These are phyloP conservation scores for Pionites leucogaster DNA, from an alignment of 2,113 vertebrate genomes.

Conservation along the genomic window DNA sequence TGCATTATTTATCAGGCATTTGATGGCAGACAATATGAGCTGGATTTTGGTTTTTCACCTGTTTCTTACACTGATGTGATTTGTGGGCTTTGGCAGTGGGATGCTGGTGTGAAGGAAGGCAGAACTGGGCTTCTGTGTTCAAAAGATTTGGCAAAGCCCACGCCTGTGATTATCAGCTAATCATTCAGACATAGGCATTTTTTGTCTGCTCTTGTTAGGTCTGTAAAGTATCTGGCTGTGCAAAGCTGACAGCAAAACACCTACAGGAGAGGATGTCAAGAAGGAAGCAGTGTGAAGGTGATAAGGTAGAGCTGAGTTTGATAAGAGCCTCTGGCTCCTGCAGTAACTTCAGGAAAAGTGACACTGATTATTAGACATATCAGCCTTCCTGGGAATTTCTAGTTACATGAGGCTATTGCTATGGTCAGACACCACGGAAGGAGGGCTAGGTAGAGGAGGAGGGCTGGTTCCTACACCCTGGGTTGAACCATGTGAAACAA, in stretches of 20 bases:
- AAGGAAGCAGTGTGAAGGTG: neutral
- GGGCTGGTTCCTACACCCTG: neutral
- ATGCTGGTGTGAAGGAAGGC: neutral
- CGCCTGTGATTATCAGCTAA: constrained; percentile 51
- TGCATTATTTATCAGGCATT: constrained; percentile 75
- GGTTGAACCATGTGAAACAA: neutral
- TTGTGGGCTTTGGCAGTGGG: constrained; percentile 18
- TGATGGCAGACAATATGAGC: constrained; percentile 40
- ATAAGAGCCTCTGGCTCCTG: neutral
- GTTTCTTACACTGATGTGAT: neutral
- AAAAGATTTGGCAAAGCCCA: constrained; percentile 45
- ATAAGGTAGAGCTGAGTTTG: neutral
- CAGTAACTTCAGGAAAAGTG: neutral
- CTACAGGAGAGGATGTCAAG: neutral
- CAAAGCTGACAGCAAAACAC: constrained; percentile 8
- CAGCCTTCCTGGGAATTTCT: neutral
- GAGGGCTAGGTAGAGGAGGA: neutral
- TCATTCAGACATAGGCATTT: constrained; percentile 42
- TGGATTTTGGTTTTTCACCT: neutral
- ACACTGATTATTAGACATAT: neutral
- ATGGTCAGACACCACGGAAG: neutral
- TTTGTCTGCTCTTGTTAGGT: constrained; percentile 41
- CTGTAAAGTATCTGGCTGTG: neutral
- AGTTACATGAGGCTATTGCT: neutral
- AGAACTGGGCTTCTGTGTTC: neutral